Evolutionary conservation across 2,797 vertebrate genomes (phyloP).

Genomic region (Paedocypris micromegethes): DNA sequence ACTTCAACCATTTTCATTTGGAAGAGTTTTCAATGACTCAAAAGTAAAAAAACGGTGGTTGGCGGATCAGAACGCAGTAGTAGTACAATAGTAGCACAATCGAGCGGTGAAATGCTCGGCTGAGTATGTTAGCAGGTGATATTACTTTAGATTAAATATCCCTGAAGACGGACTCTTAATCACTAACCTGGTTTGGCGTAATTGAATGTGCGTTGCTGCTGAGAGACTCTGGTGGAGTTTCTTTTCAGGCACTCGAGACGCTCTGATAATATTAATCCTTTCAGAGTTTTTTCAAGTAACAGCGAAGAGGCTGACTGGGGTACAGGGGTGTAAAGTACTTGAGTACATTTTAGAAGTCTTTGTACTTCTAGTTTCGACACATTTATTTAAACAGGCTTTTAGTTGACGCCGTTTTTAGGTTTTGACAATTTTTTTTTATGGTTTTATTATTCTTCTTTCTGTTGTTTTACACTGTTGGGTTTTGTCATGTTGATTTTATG

Average conservation of each 20-base stretch:
- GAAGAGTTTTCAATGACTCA: slow-evolving; percentile 57
- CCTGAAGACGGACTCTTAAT: slow-evolving; percentile 39
- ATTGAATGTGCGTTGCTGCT: slow-evolving; percentile 29
- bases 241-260: background rate
- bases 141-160: slow-evolving; percentile 44
- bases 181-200: slow-evolving; percentile 39
- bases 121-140: slow-evolving; percentile 28
- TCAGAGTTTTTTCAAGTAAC: too few relatives aligned
- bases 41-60: slow-evolving; percentile 40
- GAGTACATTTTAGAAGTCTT: too few relatives aligned
- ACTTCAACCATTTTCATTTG: slow-evolving; percentile 51
- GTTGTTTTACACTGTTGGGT: too few relatives aligned
- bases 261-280: too few relatives aligned
- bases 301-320: too few relatives aligned
- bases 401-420: too few relatives aligned
- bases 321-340: too few relatives aligned
- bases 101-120: slow-evolving; percentile 13
- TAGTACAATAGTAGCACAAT: slow-evolving; percentile 25
- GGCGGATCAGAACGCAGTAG: slow-evolving; percentile 34
- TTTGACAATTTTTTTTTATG: too few relatives aligned
- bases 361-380: too few relatives aligned
- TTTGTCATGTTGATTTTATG: too few relatives aligned
- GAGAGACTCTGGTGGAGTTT: slow-evolving; percentile 19
- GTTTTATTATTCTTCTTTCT: too few relatives aligned
- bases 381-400: too few relatives aligned